Conservation (phyloP, 2,888 invertebrate species). For the Bugulina stolonifera region DNA sequence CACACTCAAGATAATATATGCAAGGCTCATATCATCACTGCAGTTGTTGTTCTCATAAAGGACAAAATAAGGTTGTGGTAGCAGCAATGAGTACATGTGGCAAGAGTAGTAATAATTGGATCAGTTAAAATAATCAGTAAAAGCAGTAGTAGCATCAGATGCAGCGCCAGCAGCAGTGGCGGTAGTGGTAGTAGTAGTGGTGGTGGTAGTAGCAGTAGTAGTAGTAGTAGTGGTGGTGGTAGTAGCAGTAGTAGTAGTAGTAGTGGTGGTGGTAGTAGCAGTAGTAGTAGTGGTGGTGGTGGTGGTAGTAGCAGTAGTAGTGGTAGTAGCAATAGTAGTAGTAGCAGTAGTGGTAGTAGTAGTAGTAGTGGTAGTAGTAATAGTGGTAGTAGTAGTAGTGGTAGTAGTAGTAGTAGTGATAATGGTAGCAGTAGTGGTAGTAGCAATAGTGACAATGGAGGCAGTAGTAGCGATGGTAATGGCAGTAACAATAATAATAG, state of each 20-base stretch:
- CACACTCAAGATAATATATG: no score
- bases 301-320: slow-evolving; percentile 11
- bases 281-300: slow-evolving; percentile 11
- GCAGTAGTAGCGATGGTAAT: not conserved
- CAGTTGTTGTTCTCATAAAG: no score
- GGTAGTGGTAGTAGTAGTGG: slow-evolving; percentile 14
- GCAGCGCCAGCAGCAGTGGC: slow-evolving; percentile 1
- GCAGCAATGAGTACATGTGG: no score
- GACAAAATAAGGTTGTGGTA: no score
- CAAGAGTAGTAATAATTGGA: no score
- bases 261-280: slow-evolving; percentile 13
- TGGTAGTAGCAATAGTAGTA: slow-evolving; percentile 19
- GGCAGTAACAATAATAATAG: not conserved
- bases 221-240: slow-evolving; percentile 13
- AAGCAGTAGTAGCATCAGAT: not conserved
- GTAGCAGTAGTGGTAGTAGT: slow-evolving; percentile 20
- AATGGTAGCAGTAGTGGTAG: slow-evolving; percentile 6
- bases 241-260: slow-evolving; percentile 21
- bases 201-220: slow-evolving; percentile 8
- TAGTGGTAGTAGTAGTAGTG: slow-evolving; percentile 15
- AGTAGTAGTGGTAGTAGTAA: slow-evolving; percentile 9
- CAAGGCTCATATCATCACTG: no score
- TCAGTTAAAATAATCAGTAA: no score
- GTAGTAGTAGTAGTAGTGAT: slow-evolving; percentile 14
- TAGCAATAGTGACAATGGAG: not conserved